Evolutionary conservation across 2,113 vertebrate genomes (phyloP).

Genomic region (Ctenomys sociabilis): DNA sequence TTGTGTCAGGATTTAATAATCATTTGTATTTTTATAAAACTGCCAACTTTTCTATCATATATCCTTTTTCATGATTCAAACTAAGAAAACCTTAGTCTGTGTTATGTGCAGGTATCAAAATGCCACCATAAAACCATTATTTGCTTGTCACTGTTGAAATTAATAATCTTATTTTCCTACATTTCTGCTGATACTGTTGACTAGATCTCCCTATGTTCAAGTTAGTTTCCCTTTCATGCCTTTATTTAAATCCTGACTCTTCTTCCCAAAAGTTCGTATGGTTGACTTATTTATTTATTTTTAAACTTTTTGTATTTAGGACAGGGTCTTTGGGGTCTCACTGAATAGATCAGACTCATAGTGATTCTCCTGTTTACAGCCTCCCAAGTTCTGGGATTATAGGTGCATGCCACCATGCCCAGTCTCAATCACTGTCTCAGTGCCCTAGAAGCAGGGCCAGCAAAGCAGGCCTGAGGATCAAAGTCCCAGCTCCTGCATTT

Average conservation of each 20-base stretch:
- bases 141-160: neutral
- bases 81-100: neutral
- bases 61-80: conserved; percentile 20
- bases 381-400: too few relatives aligned
- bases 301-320: too few relatives aligned
- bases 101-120: too few relatives aligned
- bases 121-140: too few relatives aligned
- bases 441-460: too few relatives aligned
- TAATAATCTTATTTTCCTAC: neutral
- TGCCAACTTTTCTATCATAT: neutral
- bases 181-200: neutral
- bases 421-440: too few relatives aligned
- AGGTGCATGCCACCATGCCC: too few relatives aligned
- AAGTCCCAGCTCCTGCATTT: too few relatives aligned
- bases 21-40: neutral
- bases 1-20: neutral
- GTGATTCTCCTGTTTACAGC: too few relatives aligned
- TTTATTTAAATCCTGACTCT: neutral
- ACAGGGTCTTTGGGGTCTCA: too few relatives aligned
- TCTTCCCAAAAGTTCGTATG: neutral
- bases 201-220: neutral
- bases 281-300: neutral
- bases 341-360: too few relatives aligned
- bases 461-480: too few relatives aligned
- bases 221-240: neutral